A percentile compares a stretch with the other conserved stretches of the same genome.
Evolutionary conservation across 2,113 vertebrate species (phyloP).

Genomic region (Anguilla rostrata): DNA sequence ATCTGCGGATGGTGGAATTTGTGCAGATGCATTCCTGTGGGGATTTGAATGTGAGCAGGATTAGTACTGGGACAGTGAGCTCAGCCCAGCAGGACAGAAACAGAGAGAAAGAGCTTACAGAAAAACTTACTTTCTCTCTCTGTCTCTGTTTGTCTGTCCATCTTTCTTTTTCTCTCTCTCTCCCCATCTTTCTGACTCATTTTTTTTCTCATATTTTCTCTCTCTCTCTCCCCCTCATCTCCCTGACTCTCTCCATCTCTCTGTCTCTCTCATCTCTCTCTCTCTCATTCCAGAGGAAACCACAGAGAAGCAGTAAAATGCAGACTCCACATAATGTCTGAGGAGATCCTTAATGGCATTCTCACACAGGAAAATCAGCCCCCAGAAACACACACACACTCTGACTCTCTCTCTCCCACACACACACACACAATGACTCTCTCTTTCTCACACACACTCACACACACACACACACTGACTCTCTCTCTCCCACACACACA

Average conservation of each 20-base stretch:
- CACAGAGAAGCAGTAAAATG: not conserved
- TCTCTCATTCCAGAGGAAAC: not conserved
- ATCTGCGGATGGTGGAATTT: too few relatives aligned
- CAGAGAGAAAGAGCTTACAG: not conserved
- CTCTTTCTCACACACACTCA: too few relatives aligned
- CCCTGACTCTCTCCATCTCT: not conserved
- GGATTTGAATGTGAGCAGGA: not conserved
- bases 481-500: too few relatives aligned
- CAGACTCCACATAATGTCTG: not conserved
- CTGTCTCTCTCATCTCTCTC: conserved; percentile 10
- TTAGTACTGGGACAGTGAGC: not conserved
- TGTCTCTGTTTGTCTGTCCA: conserved; percentile 6
- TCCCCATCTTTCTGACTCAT: conserved; percentile 3
- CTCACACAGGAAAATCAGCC: not conserved
- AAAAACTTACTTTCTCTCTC: not conserved
- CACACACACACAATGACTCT: too few relatives aligned
- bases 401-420: too few relatives aligned
- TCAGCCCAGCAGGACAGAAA: not conserved
- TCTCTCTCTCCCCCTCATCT: not conserved
- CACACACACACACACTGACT: too few relatives aligned
- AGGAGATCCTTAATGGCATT: not conserved
- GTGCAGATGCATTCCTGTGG: not conserved
- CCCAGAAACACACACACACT: too few relatives aligned
- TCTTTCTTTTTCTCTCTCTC: not conserved
- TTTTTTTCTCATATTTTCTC: too few relatives aligned